Evolutionary conservation across 2,888 invertebrate genomes (phyloP), one percentile per base, ranked within the genome.

Genomic region (Netelia melanura): DNA sequence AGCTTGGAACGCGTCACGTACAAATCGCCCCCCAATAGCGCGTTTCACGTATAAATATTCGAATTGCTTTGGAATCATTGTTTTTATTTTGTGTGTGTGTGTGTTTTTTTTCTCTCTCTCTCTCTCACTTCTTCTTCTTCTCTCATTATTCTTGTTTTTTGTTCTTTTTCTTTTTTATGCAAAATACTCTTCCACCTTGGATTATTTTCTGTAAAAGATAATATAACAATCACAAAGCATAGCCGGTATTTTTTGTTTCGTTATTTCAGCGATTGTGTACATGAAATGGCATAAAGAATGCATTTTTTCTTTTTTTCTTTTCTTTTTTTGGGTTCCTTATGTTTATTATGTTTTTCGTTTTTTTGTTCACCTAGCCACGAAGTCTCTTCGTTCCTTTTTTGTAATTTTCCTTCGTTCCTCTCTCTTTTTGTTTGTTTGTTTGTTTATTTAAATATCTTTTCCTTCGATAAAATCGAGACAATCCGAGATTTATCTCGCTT

Each of bases 171-270:
- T 48, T 71, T 83, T 67, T 81, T 86, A 81, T 85, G 81, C 72
- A 84, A 84, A 87, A 86, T 86, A 86, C 84, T 86, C 80, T 80
- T 81, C 67, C 74, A 62, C 48, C 75, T 83, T 79, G 58, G 79
- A 78, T 85, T 84, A 68, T 61, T 78, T 80, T 81, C 83, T 87
- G 85, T 84, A 87, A 88, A 88, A 86, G 78, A 87, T 85, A 88
- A 83, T 75, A 87, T 85, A 88, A 88, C 86, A 86, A 88, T 87
- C 84, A 86, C 87, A 83, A 86, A 87, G 87, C 87, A 86, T 86
- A 88, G 83, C 84, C 83, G 81, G 84, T 80, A 81, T 82, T 67
- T 75, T 44, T 74, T 77, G 38, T 70, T 76, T 80, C 58, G 76
- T 84, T 84, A 70, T 75, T 84, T 8, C 38, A 83, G 87, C 85